Evolutionary conservation across 1,140 invertebrate genomes (phyloP), one percentile per base, ranked within the genome.

Genomic region (Condylostylus longicornis): DNA sequence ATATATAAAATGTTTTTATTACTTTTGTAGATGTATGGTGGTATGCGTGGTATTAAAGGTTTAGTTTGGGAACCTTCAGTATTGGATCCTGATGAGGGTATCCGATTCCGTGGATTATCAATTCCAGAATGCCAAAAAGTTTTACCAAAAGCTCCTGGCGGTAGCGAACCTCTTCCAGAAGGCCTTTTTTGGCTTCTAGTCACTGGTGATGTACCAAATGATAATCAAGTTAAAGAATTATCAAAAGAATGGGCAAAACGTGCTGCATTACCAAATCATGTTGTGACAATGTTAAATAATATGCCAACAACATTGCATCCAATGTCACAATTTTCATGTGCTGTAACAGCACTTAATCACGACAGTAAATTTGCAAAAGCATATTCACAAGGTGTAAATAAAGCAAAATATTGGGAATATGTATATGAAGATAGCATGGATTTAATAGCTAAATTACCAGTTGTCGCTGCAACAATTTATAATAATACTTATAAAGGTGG

Each of bases 361-460:
- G 91, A 97, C 65, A 91, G 86, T 52, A 82, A 85, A 56, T 98
- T 94, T 67, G 84, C 84, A 4, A 78, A 89, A 55, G 93, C 90
- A 1, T 96, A 96, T 61, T 67, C 74, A 2, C 17, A 48, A 35
- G 58, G 58, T 37, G 58, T 61, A 0, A 50, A 61, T 47, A 61
- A 61, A 46, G 38, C 44, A 43, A 61, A 58, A 43, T 58, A 60
- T 46, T 59, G 53, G 50, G 84, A 96, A 68, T 77, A 79, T 44
- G 70, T 76, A 1, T 95, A 88, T 63, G 90, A 97, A 66, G 93
- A 98, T 62, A 72, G 85, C 14, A 91, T 97, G 84, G 86, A 95
- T 63, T 64, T 97, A 45, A 93, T 97, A 58, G 91, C 91, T 22
- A 97, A 97, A 63, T 63, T 97, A 44, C 89, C 90, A 0, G 87